A percentile compares a stretch with the other conserved stretches of the same genome.
Evolutionary conservation across 2,113 vertebrate species (phyloP).

Genomic region (Thamnophis sirtalis): DNA sequence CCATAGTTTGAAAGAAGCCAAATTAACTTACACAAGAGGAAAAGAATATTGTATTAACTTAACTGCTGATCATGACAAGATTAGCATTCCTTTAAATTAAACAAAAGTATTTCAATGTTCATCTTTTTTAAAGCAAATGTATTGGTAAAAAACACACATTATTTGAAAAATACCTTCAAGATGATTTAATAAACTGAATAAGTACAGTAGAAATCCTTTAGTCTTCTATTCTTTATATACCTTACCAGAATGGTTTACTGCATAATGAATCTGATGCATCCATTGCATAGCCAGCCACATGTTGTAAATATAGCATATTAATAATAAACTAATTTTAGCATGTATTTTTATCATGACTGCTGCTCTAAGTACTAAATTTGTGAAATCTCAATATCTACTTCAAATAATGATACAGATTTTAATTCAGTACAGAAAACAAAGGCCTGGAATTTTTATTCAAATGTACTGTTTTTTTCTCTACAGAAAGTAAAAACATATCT

Average conservation of each 20-base stretch:
- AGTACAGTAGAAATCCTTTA: conserved; percentile 50
- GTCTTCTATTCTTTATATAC: conserved; percentile 46
- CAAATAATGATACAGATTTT: conserved; percentile 52
- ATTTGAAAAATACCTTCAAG: conserved; percentile 48
- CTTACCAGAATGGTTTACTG: conserved; percentile 54
- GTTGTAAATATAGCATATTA: conserved; percentile 45
- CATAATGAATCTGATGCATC: conserved; percentile 38
- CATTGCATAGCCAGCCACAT: conserved; percentile 54
- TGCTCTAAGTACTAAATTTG: conserved; percentile 40
- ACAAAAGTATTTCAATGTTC: conserved; percentile 55
- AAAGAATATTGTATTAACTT: conserved; percentile 58
- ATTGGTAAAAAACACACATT: conserved; percentile 19
- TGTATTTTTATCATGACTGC: conserved; percentile 41
- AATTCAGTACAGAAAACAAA: conserved; percentile 57
- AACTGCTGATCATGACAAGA: conserved; percentile 71
- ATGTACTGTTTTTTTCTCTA: conserved; percentile 46
- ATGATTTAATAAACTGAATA: conserved; percentile 59
- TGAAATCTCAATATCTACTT: conserved; percentile 54
- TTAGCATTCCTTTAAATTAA: conserved; percentile 64
- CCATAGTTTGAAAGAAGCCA: conserved; percentile 67
- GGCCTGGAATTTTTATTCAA: conserved; percentile 59
- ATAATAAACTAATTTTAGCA: conserved; percentile 40
- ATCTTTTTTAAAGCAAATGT: conserved; percentile 47
- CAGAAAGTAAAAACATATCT: conserved; percentile 48
- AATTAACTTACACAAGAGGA: conserved; percentile 68